Evolutionary conservation across 1,140 invertebrate genomes (phyloP), one percentile per base, ranked within the genome.

Genomic region (Drosophila setifemur): DNA sequence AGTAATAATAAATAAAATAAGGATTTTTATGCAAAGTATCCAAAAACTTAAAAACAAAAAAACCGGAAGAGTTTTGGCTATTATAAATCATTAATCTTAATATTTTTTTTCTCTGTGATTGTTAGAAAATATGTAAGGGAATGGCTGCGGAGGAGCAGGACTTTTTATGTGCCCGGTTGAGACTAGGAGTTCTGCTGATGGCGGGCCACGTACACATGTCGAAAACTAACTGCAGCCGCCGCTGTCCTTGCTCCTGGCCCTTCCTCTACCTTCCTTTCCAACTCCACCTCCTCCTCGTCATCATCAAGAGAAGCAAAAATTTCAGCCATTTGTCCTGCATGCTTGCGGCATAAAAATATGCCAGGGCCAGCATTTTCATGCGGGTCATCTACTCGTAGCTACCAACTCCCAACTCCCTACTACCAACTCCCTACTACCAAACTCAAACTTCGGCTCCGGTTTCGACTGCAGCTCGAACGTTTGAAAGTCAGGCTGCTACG

Each of bases 301-400:
- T 86, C 81, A 86, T 86, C 79, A 75, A 74, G 66, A 82, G 73
- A 78, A 73, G 79, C 79, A 86, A 87, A 85, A 86, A 86, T 86
- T 87, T 87, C 72, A 87, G 76, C 81, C 81, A 86, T 86, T 86
- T 86, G 81, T 86, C 81, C 82, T 86, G 81, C 82, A 86, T 86
- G 81, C 81, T 87, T 86, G 81, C 81, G 81, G 81, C 81, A 86
- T 86, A 86, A 86, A 86, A 86, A 86, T 86, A 86, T 86, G 82
- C 81, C 81, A 86, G 81, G 72, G 81, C 81, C 81, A 86, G 81
- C 75, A 86, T 86, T 86, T 86, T 86, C 81, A 86, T 86, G 82
- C 81, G 82, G 81, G 81, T 86, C 81, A 86, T 86, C 81, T 78
- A 75, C 74, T 78, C 35, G 52, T 42, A 52, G 26, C 44, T n/a